These are phyloP conservation scores for Vulpes ferrilata DNA, from an alignment of 2,113 vertebrate species.

Conservation along the genomic window DNA sequence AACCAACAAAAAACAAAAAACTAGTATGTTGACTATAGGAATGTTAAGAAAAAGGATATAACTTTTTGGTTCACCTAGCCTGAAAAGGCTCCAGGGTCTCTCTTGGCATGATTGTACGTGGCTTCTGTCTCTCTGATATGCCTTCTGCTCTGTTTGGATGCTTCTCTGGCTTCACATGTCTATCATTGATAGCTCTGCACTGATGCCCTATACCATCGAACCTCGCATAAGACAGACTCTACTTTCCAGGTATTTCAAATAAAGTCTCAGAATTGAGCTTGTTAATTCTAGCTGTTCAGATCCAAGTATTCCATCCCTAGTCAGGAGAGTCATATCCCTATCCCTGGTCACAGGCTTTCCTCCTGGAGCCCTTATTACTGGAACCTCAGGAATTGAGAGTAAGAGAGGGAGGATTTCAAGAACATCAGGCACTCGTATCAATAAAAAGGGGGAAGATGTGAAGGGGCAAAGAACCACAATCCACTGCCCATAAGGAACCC, in stretches of 20 bases:
- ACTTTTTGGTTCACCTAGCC: not conserved
- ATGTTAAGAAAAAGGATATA: not conserved
- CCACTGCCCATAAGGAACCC: not conserved
- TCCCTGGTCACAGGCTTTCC: not conserved
- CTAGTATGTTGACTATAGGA: not conserved
- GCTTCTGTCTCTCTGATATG: not conserved
- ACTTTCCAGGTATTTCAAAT: not conserved
- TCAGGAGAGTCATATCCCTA: not conserved
- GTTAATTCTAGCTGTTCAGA: not conserved
- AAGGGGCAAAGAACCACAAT: not conserved
- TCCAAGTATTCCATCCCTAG: not conserved
- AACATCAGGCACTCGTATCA: not conserved
- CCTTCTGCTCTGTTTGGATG: not conserved
- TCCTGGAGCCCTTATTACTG: not conserved
- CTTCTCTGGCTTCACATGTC: not conserved
- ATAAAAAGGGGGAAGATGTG: not conserved
- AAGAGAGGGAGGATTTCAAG: not conserved
- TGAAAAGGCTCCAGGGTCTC: not conserved
- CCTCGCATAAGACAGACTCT: not conserved
- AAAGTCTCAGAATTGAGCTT: slow-evolving; percentile 2
- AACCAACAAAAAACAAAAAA: not conserved
- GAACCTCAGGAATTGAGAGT: not conserved
- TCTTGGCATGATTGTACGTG: not conserved
- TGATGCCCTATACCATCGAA: not conserved
- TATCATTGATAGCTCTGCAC: not conserved